phyloP scores from a whole-genome alignment of 1,140 invertebrate genomes.

The Hyles euphorbiae region DNA sequence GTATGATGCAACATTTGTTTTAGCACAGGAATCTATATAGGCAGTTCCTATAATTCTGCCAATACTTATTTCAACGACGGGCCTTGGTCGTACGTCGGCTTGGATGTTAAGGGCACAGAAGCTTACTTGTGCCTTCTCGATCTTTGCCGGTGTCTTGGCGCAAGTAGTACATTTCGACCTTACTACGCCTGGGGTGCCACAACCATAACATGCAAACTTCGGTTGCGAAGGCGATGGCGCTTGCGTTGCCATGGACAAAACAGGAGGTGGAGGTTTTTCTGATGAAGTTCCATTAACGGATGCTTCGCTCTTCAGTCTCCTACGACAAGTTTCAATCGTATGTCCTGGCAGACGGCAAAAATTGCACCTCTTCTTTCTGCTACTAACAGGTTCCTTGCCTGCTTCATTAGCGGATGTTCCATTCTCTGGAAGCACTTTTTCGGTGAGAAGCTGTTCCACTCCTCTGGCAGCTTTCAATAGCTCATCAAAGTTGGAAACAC shows the following conservation, averaged over 20 bases:
- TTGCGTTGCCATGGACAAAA: not conserved
- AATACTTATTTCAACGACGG: too few relatives aligned
- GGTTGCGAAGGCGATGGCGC: slow-evolving; percentile 4
- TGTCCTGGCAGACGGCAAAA: too few relatives aligned
- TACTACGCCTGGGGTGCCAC: slow-evolving; percentile 17
- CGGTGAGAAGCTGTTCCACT: not conserved
- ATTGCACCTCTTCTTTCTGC: not conserved
- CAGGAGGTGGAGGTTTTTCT: not conserved
- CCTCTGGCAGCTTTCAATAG: not conserved
- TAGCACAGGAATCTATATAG: too few relatives aligned
- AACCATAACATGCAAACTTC: slow-evolving; percentile 19
- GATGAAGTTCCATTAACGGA: too few relatives aligned
- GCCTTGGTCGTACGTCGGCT: slow-evolving; percentile 2
- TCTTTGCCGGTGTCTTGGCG: not conserved
- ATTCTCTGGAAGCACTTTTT: not conserved
- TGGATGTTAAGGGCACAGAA: not conserved
- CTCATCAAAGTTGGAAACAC: not conserved
- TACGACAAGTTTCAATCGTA: too few relatives aligned
- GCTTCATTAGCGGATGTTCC: not conserved
- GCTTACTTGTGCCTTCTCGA: too few relatives aligned
- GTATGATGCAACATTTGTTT: too few relatives aligned
- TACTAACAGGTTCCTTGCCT: too few relatives aligned
- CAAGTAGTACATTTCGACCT: slow-evolving; percentile 13
- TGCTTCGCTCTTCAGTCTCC: too few relatives aligned
- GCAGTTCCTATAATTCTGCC: too few relatives aligned